phyloP scores from a whole-genome alignment of 2,113 vertebrate species.

The Typhlomys cinereus region DNA sequence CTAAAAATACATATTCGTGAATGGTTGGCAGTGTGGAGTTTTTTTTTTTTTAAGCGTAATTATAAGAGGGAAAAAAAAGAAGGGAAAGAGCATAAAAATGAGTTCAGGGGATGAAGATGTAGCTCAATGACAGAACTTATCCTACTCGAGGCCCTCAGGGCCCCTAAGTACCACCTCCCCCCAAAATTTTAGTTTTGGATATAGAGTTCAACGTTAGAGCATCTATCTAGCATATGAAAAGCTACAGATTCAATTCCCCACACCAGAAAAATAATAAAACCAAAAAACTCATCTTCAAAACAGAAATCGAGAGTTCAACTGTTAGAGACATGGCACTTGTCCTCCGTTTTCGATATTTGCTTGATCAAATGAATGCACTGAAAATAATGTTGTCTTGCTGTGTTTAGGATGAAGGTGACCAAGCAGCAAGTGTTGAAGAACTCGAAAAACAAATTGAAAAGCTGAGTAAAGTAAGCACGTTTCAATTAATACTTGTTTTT shows the following conservation, averaged over 20 bases:
- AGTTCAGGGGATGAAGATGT: neutral
- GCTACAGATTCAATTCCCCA: neutral
- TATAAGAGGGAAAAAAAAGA: neutral
- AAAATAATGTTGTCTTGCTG: slow-evolving; percentile 69
- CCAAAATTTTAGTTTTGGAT: neutral
- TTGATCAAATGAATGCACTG: too few species aligned
- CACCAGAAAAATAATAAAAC: too few species aligned
- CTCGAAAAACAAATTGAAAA: slow-evolving; percentile 97
- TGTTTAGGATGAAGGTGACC: slow-evolving; percentile 92
- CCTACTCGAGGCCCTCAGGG: neutral
- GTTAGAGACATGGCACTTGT: neutral
- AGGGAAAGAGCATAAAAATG: neutral
- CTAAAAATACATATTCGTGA: slow-evolving; percentile 13
- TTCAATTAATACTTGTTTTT: slow-evolving; percentile 6
- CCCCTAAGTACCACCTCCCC: neutral
- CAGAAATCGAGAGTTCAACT: neutral
- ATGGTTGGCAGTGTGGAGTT: neutral
- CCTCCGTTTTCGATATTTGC: too few species aligned
- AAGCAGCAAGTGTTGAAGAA: slow-evolving; percentile 92
- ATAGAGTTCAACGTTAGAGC: neutral
- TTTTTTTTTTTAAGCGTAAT: neutral
- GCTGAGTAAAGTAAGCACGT: slow-evolving; percentile 90
- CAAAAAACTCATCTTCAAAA: neutral
- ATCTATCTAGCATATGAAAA: too few species aligned
- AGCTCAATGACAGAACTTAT: neutral